A percentile compares a stretch with the other conserved stretches of the same genome.
Conservation (phyloP, 2,888 invertebrate species). For the Cenopis cana region DNA sequence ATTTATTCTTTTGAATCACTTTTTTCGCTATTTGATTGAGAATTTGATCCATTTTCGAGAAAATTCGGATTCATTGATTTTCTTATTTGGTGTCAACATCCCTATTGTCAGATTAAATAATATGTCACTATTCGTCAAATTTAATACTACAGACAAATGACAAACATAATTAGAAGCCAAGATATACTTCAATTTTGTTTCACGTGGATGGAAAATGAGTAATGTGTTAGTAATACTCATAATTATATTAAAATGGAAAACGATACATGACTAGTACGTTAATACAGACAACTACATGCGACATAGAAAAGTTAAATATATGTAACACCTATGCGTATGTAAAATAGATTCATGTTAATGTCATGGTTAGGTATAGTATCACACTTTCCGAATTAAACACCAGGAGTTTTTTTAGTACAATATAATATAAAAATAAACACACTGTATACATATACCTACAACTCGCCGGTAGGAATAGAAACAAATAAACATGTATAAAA, state of each 20-base stretch:
- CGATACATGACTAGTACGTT: slow-evolving; percentile 45
- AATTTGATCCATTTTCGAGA: too few species aligned
- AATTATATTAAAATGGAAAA: slow-evolving; percentile 40
- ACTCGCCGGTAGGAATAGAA: not conserved
- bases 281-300: slow-evolving; percentile 43
- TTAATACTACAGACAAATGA: not conserved
- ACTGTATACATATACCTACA: not conserved
- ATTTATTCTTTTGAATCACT: too few species aligned
- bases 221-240: slow-evolving; percentile 17
- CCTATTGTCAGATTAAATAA: too few species aligned
- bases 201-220: slow-evolving; percentile 1
- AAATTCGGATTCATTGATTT: too few species aligned
- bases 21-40: too few species aligned
- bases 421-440: not conserved
- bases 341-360: slow-evolving; percentile 29
- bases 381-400: slow-evolving; percentile 16
- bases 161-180: not conserved
- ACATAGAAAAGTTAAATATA: slow-evolving; percentile 30
- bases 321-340: not conserved
- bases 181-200: slow-evolving; percentile 6
- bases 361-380: slow-evolving; percentile 40
- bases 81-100: too few species aligned
- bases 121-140: too few species aligned
- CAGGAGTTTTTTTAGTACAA: not conserved
- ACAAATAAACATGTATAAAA: not conserved